Conservation (phyloP, 2,797 vertebrate species). For the Oreonectes daqikongensis region DNA sequence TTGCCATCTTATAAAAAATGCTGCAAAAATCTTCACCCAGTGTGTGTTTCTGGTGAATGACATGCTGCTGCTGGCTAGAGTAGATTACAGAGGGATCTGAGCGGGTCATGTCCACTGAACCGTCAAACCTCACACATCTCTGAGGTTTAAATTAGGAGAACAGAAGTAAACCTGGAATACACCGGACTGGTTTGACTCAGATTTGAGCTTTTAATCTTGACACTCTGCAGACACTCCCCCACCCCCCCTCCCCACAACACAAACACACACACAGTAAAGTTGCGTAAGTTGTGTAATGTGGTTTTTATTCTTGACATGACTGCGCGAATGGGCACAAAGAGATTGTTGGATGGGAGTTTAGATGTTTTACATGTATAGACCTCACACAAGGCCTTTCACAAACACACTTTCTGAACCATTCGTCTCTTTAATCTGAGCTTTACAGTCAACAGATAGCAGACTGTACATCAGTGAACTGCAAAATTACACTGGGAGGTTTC, state of each 20-base stretch:
- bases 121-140: too few relatives aligned
- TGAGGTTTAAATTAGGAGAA: too few relatives aligned
- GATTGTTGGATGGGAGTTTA: neutral
- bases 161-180: neutral
- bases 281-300: neutral
- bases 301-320: neutral
- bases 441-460: neutral
- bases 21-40: too few relatives aligned
- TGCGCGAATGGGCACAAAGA: conserved; percentile 10
- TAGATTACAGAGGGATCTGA: too few relatives aligned
- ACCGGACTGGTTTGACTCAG: neutral
- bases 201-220: neutral
- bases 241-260: too few relatives aligned
- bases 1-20: too few relatives aligned
- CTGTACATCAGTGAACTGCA: neutral
- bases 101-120: too few relatives aligned
- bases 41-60: too few relatives aligned
- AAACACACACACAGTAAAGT: conserved; percentile 10
- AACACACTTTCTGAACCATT: neutral
- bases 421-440: neutral
- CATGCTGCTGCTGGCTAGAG: too few relatives aligned
- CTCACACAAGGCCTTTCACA: conserved; percentile 18
- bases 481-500: too few relatives aligned
- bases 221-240: neutral
- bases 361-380: conserved; percentile 10